Conservation (phyloP, 2,888 invertebrate species). For the Cataglyphis rosenhaueri region DNA sequence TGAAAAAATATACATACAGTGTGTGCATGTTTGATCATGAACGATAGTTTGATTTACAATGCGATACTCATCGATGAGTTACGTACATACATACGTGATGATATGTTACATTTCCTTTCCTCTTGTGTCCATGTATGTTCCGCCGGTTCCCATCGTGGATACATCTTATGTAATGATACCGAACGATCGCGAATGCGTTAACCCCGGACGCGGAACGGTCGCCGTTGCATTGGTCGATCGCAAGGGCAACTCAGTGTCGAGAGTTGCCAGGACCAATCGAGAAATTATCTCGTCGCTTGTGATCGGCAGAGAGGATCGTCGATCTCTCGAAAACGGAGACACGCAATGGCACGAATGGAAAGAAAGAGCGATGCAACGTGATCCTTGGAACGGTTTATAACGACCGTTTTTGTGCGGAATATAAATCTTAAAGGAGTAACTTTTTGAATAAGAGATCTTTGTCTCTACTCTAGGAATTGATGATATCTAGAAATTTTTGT, state of each 20-base stretch:
- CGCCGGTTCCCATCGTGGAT: conserved; percentile 30
- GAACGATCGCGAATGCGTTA: conserved; percentile 58
- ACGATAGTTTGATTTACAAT: neutral
- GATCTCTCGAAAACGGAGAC: conserved; percentile 38
- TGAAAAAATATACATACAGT: neutral
- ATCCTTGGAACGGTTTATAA: neutral
- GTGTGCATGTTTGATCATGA: neutral
- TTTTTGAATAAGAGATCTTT: neutral
- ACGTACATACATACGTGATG: neutral
- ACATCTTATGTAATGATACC: conserved; percentile 63
- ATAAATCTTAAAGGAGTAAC: neutral
- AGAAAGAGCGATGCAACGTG: neutral
- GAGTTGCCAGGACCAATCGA: conserved; percentile 34
- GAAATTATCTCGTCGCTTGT: conserved; percentile 25
- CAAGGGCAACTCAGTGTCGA: neutral
- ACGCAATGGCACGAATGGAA: neutral
- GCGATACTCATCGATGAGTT: neutral
- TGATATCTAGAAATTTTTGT: neutral
- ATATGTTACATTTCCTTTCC: neutral
- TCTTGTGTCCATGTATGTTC: neutral
- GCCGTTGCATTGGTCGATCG: conserved; percentile 22
- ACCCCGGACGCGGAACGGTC: conserved; percentile 50
- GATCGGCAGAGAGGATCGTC: conserved; percentile 3
- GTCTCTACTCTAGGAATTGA: neutral
- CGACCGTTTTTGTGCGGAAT: neutral